Evolutionary conservation across 2,113 vertebrate species (phyloP), one percentile per base, ranked within the genome.

Genomic region (Gadus macrocephalus): DNA sequence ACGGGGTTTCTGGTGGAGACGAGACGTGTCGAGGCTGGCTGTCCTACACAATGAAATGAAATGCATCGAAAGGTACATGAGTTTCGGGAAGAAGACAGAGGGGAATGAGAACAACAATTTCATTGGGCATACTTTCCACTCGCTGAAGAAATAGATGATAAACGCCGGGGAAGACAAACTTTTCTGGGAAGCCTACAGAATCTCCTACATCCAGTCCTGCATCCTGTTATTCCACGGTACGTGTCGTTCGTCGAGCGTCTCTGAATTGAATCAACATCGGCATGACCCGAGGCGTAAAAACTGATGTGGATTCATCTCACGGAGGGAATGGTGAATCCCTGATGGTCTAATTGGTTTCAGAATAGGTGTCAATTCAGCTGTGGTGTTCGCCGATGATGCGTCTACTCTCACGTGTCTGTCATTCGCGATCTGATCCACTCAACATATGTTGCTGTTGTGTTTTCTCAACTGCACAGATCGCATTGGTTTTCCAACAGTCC

Each of bases 261-360:
- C 31, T 35, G 31, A 35, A 4, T 35, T 6, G 31, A 3, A 55
- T 55, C 53, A 8, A 55, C 5, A 55, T 16, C 53, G 53, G 53
- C 3, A 16, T 14, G 15, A 53, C 15, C 9, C 2, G 15, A 53
- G 53, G 53, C 3, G 53, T 55, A 55, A 11, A 55, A 15, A 1
- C 12, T 14, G 53, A 35, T 35, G 2, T 25, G 31, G 31, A 85
- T 67, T 73, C 58, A 7, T 3, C 78, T 62, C 65, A 42, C 56
- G 79, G 77, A 71, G 68, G 67, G 49, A 66, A 62, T 69, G 58
- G 67, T 35, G 31, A 35, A 7, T 35, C 31, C 31, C 78, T 69
- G 69, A 7, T 6, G 31, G 31, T 7, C 31, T 35, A 35, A 35
- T 2, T 49, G 8, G 6, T 12, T 49, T 49, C 9, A 49, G 14